Percentiles rank a stretch among this genome's conserved stretches.
These are phyloP conservation scores for Synergus itoensis DNA, from an alignment of 2,888 invertebrate genomes.

Conservation along the genomic window DNA sequence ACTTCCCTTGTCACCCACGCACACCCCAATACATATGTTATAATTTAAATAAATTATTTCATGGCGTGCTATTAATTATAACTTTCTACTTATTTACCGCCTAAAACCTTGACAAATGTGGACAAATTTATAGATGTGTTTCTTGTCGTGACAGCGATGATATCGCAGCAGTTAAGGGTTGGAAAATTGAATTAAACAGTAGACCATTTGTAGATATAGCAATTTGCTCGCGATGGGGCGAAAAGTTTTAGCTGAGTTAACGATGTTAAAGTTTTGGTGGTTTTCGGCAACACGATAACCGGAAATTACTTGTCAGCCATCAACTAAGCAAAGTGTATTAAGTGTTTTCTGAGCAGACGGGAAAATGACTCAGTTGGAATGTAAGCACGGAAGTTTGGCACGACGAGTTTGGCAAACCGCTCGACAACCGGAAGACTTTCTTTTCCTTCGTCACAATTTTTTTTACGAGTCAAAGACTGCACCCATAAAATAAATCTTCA, in stretches of 20 bases:
- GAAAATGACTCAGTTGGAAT: slow-evolving; percentile 59
- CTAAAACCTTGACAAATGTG: not conserved
- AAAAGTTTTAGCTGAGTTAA: slow-evolving; percentile 40
- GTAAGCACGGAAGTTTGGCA: slow-evolving; percentile 34
- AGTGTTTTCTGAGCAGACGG: slow-evolving; percentile 67
- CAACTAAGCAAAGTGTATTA: slow-evolving; percentile 62
- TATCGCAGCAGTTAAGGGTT: not conserved
- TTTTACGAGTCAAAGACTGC: slow-evolving; percentile 48
- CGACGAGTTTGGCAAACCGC: slow-evolving; percentile 34
- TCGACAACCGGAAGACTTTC: slow-evolving; percentile 38
- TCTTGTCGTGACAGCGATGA: not conserved
- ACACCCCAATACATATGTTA: not conserved
- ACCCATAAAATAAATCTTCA: slow-evolving; percentile 53
- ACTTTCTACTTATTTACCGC: not conserved
- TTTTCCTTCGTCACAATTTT: slow-evolving; percentile 38
- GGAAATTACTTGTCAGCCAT: slow-evolving; percentile 72
- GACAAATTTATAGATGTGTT: not conserved
- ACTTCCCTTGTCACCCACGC: not conserved
- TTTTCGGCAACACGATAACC: slow-evolving; percentile 63
- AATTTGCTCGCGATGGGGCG: not conserved
- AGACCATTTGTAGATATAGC: slow-evolving; percentile 10
- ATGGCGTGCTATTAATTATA: not conserved
- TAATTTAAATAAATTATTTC: not conserved
- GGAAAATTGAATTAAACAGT: slow-evolving; percentile 30
- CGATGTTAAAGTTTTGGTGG: slow-evolving; percentile 41